Evolutionary conservation across 2,888 invertebrate genomes (phyloP), one percentile per base, ranked within the genome.

Genomic region (Folsomia candida): DNA sequence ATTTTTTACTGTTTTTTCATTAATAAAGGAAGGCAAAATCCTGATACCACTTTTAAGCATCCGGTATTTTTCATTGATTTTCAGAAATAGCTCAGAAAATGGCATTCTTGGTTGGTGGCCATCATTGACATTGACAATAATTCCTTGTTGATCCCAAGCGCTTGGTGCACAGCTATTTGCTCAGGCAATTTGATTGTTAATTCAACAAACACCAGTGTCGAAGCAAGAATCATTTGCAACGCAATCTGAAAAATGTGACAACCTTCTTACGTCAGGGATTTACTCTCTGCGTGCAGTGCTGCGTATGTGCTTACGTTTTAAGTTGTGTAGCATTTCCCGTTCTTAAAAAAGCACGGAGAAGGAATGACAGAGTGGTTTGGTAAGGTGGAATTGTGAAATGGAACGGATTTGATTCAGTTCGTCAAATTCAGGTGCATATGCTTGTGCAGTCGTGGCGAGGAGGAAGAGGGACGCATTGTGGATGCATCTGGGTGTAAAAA

Each of bases 351-450:
- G n/a, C n/a, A 20, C 6, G 11, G 54, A 54, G 54, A 20, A 54
- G 51, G 25, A 22, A 64, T 64, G 63, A 64, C 63, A 64, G 51
- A 64, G 63, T 64, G 63, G 63, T 64, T 64, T 64, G 63, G 63
- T 64, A 64, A 64, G 63, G 63, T 64, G 63, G 51, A 64, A 54
- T 54, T 54, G 54, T 18, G 54, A 54, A 54, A 54, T 54, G 54
- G 54, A 54, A 54, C 54, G 54, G 54, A 18, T 54, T 54, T 54
- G 54, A 54, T 54, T 54, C 54, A 54, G 14, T 37, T 22, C 54
- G 22, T 54, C 54, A 54, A 54, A 54, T 54, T 54, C 54, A 54
- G 54, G 37, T 37, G 37, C 6, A 37, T 37, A 14, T 37, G n/a
- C n/a, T n/a, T n/a, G n/a, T n/a, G n/a, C n/a, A n/a, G n/a, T n/a